Evolutionary conservation across 2,888 invertebrate species (phyloP), one percentile per base, ranked within the genome.

Genomic region (Rapana venosa): DNA sequence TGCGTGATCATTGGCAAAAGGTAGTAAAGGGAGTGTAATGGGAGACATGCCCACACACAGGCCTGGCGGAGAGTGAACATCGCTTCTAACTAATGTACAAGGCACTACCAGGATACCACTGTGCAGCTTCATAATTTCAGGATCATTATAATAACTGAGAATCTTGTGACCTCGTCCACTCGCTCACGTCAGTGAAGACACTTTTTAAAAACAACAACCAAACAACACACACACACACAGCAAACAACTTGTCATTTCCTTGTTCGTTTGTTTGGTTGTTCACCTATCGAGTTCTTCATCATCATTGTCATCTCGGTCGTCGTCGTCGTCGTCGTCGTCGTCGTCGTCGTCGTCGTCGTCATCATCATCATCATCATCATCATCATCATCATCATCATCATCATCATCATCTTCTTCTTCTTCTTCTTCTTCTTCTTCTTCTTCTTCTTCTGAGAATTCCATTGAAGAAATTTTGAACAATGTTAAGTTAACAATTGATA

Each of bases 341-440:
- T 66, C 66, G 66, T 66, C 66, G 66, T 66, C 66, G 26, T 66
- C 66, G 26, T 66, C 13, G 26, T 81, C 81, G 17, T 81, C 81
- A 81, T 81, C 81, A 81, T 81, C 81, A 81, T 81, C 81, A 81
- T 81, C 81, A 81, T 81, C 81, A 81, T 81, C 81, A 81, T 81
- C 81, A 77, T 47, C n/a, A 47, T 79, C 35, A 79, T 79, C n/a
- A 81, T 88, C 36, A 79, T 88, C 30, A 88, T 88, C n/a, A 77
- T 66, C 66, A 26, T 66, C 66, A 26, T 66, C 66, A 47, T 5
- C 8, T 47, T 47, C 8, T 8, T 47, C 47, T 47, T 8, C 47
- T 47, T 66, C 66, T 2, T 66, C 66, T 2, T 66, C 66, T 5
- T 5, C 8, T 47, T 47, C 8, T 8, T 47, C 47, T 47, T 8